phyloP scores from a whole-genome alignment of 2,888 invertebrate genomes.

The Drosophila peninsularis region DNA sequence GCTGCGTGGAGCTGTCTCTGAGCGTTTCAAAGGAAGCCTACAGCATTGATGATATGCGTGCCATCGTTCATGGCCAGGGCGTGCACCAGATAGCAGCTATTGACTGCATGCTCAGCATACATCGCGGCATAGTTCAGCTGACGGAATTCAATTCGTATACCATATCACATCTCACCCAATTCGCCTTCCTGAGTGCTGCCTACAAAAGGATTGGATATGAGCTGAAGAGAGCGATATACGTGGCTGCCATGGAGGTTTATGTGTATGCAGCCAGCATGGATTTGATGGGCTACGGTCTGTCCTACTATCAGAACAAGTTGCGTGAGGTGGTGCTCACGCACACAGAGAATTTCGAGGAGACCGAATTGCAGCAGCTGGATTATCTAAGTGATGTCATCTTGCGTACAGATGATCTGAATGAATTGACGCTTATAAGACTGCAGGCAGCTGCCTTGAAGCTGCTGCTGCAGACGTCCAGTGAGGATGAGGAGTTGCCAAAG shows the following conservation, averaged over 20 bases:
- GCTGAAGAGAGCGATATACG: conserved; percentile 80
- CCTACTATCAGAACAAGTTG: conserved; percentile 83
- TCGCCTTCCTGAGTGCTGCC: conserved; percentile 81
- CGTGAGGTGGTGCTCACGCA: conserved; percentile 78
- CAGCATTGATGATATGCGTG: conserved; percentile 85
- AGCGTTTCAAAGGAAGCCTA: conserved; percentile 83
- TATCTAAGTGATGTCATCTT: conserved; percentile 76
- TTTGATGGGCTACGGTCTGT: conserved; percentile 83
- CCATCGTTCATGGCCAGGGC: conserved; percentile 86
- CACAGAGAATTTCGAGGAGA: conserved; percentile 46
- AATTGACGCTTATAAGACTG: conserved; percentile 76
- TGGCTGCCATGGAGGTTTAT: conserved; percentile 84
- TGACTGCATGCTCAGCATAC: conserved; percentile 85
- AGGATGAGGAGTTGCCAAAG: conserved; percentile 19
- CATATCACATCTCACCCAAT: conserved; percentile 83
- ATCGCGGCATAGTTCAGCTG: conserved; percentile 80
- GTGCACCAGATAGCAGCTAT: conserved; percentile 84
- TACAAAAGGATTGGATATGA: conserved; percentile 82
- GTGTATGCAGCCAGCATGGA: conserved; percentile 83
- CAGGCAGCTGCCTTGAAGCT: conserved; percentile 79
- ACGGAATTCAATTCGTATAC: conserved; percentile 82
- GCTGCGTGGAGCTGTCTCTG: conserved; percentile 94
- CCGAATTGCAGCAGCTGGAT: conserved; percentile 34
- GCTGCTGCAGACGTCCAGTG: conserved; percentile 45
- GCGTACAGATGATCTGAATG: conserved; percentile 72